phyloP scores from a whole-genome alignment of 1,140 invertebrate genomes.

The Frieseomelitta varia region DNA sequence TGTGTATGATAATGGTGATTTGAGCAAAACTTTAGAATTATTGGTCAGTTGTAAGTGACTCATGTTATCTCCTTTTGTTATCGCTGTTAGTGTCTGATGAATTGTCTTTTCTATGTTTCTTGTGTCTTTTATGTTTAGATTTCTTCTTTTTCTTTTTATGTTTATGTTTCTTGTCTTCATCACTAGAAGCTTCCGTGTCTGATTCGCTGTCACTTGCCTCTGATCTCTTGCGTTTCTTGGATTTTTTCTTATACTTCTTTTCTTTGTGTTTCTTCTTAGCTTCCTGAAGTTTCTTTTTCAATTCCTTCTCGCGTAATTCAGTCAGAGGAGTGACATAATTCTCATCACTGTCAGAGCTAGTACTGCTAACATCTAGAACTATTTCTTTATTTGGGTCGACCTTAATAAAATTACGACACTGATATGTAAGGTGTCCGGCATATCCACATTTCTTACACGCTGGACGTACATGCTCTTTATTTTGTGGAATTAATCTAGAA shows the following conservation, averaged over 20 bases:
- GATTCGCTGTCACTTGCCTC: constrained; percentile 67
- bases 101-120: constrained; percentile 74
- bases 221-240: constrained; percentile 67
- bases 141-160: constrained; percentile 76
- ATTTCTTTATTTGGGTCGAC: constrained; percentile 93
- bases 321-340: constrained; percentile 92
- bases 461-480: constrained; percentile 88
- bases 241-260: constrained; percentile 80
- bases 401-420: constrained; percentile 98
- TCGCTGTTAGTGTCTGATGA: constrained; percentile 67
- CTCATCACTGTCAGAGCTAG: constrained; percentile 91
- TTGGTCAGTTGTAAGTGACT: no score
- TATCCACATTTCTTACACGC: constrained; percentile 97
- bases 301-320: constrained; percentile 89
- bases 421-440: constrained; percentile 97
- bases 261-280: constrained; percentile 83
- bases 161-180: constrained; percentile 70
- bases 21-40: background rate
- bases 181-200: constrained; percentile 63
- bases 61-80: constrained; percentile 18
- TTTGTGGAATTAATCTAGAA: constrained; percentile 82
- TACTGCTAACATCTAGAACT: constrained; percentile 96
- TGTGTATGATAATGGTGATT: background rate
- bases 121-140: constrained; percentile 75
- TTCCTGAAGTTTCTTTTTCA: constrained; percentile 85